Percentiles rank a stretch among this genome's conserved stretches.
phyloP scores from a whole-genome alignment of 2,888 invertebrate species.

The Magallana nippona region DNA sequence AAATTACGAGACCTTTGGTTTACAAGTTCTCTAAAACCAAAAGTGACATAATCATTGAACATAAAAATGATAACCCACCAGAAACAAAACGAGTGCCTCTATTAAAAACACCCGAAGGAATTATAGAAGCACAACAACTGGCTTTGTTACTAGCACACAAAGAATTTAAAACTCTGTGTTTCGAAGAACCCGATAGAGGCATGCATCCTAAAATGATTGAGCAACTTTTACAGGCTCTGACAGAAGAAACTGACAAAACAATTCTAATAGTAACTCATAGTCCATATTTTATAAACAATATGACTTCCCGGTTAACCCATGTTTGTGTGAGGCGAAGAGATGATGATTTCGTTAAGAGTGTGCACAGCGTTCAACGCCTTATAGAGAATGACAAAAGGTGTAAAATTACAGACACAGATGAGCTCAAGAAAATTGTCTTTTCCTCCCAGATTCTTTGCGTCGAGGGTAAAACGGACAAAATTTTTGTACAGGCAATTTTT shows the following conservation, averaged over 20 bases:
- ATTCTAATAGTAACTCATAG: neutral
- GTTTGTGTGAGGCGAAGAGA: neutral
- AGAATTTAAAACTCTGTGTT: neutral
- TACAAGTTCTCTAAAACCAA: neutral
- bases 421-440: slow-evolving; percentile 13
- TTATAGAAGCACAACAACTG: slow-evolving; percentile 33
- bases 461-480: slow-evolving; percentile 6
- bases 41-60: neutral
- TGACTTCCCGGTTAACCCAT: neutral
- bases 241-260: neutral
- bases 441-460: slow-evolving; percentile 21
- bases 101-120: slow-evolving; percentile 26
- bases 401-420: slow-evolving; percentile 8
- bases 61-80: neutral
- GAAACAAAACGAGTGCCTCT: neutral
- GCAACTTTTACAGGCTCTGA: neutral
- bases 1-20: neutral
- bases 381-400: neutral
- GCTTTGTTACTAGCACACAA: slow-evolving; percentile 1
- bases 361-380: neutral
- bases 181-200: slow-evolving; percentile 15
- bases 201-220: slow-evolving; percentile 29
- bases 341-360: neutral
- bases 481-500: slow-evolving; percentile 2
- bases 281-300: neutral